These are phyloP conservation scores for Schizopygopsis pylzovi DNA, from an alignment of 2,797 vertebrate species.

Conservation along the genomic window DNA sequence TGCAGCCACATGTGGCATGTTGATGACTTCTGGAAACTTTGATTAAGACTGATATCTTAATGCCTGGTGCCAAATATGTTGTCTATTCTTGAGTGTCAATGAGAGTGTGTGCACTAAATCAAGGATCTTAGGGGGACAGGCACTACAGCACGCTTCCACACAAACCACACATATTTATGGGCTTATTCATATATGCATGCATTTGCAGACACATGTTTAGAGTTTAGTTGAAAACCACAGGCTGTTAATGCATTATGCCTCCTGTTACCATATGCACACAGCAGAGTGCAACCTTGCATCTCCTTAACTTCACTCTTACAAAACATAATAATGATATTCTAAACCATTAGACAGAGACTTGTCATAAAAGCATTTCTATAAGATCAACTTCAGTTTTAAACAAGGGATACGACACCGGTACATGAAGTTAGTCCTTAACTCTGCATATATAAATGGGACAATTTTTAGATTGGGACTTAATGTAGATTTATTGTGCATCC, in stretches of 20 bases:
- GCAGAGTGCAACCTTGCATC: background rate
- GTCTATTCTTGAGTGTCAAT: background rate
- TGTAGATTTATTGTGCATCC: constrained; percentile 35
- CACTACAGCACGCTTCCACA: background rate
- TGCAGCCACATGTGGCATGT: constrained; percentile 60
- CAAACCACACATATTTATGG: constrained; percentile 12
- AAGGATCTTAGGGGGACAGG: constrained; percentile 19
- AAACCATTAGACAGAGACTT: constrained; percentile 60
- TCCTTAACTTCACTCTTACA: background rate
- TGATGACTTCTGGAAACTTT: constrained; percentile 73
- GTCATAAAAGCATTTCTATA: constrained; percentile 62
- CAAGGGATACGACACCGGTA: constrained; percentile 18
- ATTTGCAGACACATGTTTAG: constrained; percentile 1
- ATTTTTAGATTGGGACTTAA: background rate
- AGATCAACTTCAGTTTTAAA: constrained; percentile 42
- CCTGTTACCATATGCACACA: background rate
- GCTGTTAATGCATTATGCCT: constrained; percentile 20
- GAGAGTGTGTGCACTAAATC: background rate
- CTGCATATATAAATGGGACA: constrained; percentile 27
- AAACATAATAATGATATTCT: constrained; percentile 72
- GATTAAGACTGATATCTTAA: constrained; percentile 62
- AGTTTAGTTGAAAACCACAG: constrained; percentile 28
- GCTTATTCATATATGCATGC: constrained; percentile 17
- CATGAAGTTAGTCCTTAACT: constrained; percentile 14
- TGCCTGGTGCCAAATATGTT: constrained; percentile 34